phyloP scores from a whole-genome alignment of 2,113 vertebrate species.

The Ictalurus punctatus region DNA sequence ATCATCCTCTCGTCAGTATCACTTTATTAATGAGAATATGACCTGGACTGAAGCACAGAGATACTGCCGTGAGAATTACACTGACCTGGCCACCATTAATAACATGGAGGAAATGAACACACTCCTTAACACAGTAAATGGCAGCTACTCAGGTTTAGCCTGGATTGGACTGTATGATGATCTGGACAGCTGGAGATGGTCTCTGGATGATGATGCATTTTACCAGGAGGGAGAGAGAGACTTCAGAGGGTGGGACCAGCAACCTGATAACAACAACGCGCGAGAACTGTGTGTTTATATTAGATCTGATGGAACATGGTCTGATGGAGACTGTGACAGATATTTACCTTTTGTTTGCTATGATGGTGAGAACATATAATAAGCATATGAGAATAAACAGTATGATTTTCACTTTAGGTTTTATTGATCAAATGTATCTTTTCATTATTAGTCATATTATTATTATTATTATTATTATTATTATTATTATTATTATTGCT shows the following conservation, averaged over 20 bases:
- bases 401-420: too few species aligned
- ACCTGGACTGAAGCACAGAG: conserved; percentile 39
- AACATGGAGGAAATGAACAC: conserved; percentile 11
- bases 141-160: too few species aligned
- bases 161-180: too few species aligned
- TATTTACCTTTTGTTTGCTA: neutral
- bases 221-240: conserved; percentile 11
- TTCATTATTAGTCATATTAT: neutral
- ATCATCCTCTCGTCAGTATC: conserved; percentile 2
- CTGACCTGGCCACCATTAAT: conserved; percentile 39
- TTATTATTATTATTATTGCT: too few species aligned
- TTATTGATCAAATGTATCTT: neutral
- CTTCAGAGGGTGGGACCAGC: neutral
- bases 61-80: conserved; percentile 35
- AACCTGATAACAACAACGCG: conserved; percentile 18
- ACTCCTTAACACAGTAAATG: too few species aligned
- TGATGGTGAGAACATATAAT: conserved; percentile 4
- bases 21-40: conserved; percentile 7
- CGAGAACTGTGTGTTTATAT: conserved; percentile 22
- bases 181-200: too few species aligned
- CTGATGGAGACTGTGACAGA: neutral
- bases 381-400: neutral
- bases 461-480: too few species aligned
- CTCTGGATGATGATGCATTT: conserved; percentile 23
- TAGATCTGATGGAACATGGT: neutral